Base-by-base conservation (phyloP, 2,888 invertebrate genomes). In the Eristalinus aeneus region DNA sequence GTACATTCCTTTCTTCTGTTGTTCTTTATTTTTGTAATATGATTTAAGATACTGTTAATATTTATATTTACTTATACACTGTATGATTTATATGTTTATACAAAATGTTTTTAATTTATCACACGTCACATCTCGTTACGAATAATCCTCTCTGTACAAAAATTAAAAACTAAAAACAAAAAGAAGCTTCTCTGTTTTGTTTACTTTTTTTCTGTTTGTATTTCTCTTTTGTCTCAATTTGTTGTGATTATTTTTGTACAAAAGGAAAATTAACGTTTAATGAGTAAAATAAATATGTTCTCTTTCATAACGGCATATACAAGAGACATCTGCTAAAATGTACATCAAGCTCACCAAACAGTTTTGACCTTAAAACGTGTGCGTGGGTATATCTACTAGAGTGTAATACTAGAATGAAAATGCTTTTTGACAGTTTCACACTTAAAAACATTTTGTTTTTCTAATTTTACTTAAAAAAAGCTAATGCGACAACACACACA, bases 41-140 rank as follows among this genome's bases (percentile, higher is more conserved):
- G 72, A 83, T 75, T 87, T 87, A 78, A 78, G 78, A 39, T 78
- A 83, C 65, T 75, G 32, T 82, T 83, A 75, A 83, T 79, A 75
- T 79, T 87, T 69, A 76, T 72, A 63, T 74, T 81, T 78, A 81
- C n/a, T 69, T 81, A 76, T 82, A 60, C 65, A 81, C 67, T 86
- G 74, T 86, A 83, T 83, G 58, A 79, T 71, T 82, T 82, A 46
- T 78, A 82, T 75, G 60, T 87, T 71, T 75, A 80, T 63, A 74
- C 53, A 73, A 73, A 31, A 60, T 65, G 10, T 73, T 54, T 68
- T 63, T 76, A 53, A 60, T 61, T 69, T 58, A 54, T 60, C 61
- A 76, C 54, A 69, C 61, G 60, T 76, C 68, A 63, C 69, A 71
- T 71, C 77, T 36, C 56, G 46, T 53, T 56, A 12, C 23, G 12